These are phyloP conservation scores for Pollenia angustigena DNA, from an alignment of 2,888 invertebrate genomes.

Conservation along the genomic window DNA sequence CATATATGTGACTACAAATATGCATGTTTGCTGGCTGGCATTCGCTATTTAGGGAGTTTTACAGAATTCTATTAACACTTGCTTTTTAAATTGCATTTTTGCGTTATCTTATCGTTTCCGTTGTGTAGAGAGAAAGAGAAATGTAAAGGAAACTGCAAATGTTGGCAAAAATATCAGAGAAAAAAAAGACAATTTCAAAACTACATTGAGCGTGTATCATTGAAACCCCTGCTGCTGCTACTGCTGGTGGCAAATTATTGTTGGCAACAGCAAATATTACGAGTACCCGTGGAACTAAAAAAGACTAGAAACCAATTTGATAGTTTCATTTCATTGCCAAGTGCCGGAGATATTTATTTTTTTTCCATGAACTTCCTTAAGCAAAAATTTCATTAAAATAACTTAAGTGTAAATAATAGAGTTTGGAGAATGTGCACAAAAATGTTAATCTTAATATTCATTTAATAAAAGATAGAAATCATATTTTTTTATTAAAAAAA, in stretches of 20 bases:
- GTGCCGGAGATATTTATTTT: slow-evolving; percentile 44
- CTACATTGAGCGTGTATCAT: slow-evolving; percentile 36
- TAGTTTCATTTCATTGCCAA: slow-evolving; percentile 58
- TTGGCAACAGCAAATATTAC: slow-evolving; percentile 45
- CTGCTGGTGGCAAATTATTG: slow-evolving; percentile 61
- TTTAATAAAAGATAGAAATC: background rate
- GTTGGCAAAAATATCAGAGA: background rate
- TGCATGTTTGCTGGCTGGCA: slow-evolving; percentile 4
- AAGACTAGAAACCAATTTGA: slow-evolving; percentile 42
- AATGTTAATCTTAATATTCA: slow-evolving; percentile 17
- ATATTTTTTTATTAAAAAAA: background rate
- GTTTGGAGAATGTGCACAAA: slow-evolving; percentile 24
- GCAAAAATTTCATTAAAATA: slow-evolving; percentile 64
- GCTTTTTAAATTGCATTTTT: slow-evolving; percentile 72
- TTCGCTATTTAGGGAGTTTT: slow-evolving; percentile 35
- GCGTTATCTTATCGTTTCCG: slow-evolving; percentile 71
- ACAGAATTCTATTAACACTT: slow-evolving; percentile 72
- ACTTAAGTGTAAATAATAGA: slow-evolving; percentile 58
- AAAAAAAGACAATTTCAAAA: background rate
- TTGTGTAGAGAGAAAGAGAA: slow-evolving; percentile 34
- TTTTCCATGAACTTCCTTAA: slow-evolving; percentile 23
- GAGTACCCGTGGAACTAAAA: background rate
- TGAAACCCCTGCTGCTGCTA: slow-evolving; percentile 27
- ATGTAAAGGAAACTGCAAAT: slow-evolving; percentile 58
- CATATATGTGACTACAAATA: slow-evolving; percentile 17